A percentile compares a stretch with the other conserved stretches of the same genome.
Conservation (phyloP, 2,797 vertebrate species). For the Hippopotamyrus pictus region DNA sequence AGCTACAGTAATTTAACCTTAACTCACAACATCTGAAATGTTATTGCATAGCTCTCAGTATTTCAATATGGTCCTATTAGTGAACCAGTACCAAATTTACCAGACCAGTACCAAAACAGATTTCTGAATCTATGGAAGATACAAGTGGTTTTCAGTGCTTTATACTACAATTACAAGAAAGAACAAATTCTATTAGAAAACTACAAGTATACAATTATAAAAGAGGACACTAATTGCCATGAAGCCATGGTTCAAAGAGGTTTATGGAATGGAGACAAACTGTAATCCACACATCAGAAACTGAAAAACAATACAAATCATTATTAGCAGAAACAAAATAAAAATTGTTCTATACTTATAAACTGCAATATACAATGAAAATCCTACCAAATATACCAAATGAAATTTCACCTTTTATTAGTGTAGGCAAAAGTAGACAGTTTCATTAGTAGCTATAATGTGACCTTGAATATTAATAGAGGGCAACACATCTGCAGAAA, state of each 20-base stretch:
- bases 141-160: neutral
- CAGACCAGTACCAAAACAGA: neutral
- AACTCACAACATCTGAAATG: neutral
- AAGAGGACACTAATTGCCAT: neutral
- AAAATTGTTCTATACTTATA: neutral
- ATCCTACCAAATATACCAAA: neutral
- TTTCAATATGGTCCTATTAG: neutral
- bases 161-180: neutral
- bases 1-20: neutral
- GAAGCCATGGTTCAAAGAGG: neutral
- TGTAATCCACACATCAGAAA: neutral
- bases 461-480: neutral
- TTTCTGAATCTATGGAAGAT: neutral
- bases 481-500: conserved; percentile 25
- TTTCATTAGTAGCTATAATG: neutral
- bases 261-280: neutral
- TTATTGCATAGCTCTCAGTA: neutral
- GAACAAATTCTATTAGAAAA: neutral
- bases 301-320: neutral
- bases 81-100: neutral
- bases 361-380: neutral
- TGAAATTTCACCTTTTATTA: neutral
- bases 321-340: neutral
- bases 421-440: neutral
- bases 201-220: neutral